Conservation (phyloP, 2,797 vertebrate species). For the Poecilia wingei region DNA sequence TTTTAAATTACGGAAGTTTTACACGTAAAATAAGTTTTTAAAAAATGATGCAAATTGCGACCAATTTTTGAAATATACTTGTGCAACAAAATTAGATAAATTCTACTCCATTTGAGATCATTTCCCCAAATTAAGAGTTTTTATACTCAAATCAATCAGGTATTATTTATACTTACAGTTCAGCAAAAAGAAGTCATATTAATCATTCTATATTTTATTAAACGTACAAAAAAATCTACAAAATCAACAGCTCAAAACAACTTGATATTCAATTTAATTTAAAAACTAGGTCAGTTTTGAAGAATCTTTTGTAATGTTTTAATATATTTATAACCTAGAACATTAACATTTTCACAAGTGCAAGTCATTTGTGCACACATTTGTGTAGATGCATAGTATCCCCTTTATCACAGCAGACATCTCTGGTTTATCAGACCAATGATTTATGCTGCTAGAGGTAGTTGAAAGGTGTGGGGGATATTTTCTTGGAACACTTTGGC, state of each 20-base stretch:
- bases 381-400: not conserved
- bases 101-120: not conserved
- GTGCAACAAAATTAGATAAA: not conserved
- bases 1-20: not conserved
- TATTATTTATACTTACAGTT: not conserved
- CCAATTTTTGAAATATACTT: not conserved
- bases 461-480: not conserved
- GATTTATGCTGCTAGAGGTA: no score
- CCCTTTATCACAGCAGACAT: not conserved
- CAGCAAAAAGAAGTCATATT: not conserved
- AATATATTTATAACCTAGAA: no score
- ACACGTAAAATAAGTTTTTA: not conserved
- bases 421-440: not conserved
- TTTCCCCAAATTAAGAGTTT: not conserved
- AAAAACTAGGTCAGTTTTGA: not conserved
- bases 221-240: not conserved
- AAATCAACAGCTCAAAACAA: not conserved
- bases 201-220: not conserved
- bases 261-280: not conserved
- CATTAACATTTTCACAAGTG: not conserved
- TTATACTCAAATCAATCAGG: not conserved
- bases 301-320: not conserved
- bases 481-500: not conserved
- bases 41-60: not conserved
- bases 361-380: not conserved